These are phyloP conservation scores for Potamarius usumacintae DNA, from an alignment of 2,113 vertebrate genomes.

Conservation along the genomic window DNA sequence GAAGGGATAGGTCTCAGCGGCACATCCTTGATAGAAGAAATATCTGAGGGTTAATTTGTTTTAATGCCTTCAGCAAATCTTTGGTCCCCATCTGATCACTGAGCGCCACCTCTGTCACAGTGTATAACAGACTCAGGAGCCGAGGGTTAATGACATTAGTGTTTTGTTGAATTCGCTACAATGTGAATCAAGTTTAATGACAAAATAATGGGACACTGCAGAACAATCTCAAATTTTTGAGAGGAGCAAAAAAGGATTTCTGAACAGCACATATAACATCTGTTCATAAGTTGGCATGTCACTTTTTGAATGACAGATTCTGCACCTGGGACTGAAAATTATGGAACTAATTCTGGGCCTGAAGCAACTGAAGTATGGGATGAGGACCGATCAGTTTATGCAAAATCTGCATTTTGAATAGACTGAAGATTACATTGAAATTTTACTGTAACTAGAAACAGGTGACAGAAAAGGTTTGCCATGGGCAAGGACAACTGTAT, in stretches of 20 bases:
- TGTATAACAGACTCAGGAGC: constrained; percentile 14
- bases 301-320: background rate
- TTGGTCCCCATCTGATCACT: constrained; percentile 59
- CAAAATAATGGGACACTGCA: background rate
- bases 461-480: background rate
- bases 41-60: constrained; percentile 70
- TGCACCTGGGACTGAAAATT: constrained; percentile 29
- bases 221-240: constrained; percentile 1
- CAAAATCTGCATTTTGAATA: constrained; percentile 17
- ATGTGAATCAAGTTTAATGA: constrained; percentile 13
- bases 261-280: background rate
- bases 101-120: constrained; percentile 55
- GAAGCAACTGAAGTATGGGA: background rate
- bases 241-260: background rate
- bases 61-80: constrained; percentile 64
- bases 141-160: constrained; percentile 48
- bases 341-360: constrained; percentile 13
- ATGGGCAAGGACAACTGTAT: background rate
- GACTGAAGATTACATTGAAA: constrained; percentile 8
- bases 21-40: constrained; percentile 52
- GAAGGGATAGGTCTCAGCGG: constrained; percentile 27
- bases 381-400: constrained; percentile 17
- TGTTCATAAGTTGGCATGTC: background rate
- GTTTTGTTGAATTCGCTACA: constrained; percentile 42
- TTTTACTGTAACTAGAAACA: constrained; percentile 24